These are phyloP conservation scores for Anarhynchus alexandrinus DNA, from an alignment of 2,113 vertebrate species.

Conservation along the genomic window DNA sequence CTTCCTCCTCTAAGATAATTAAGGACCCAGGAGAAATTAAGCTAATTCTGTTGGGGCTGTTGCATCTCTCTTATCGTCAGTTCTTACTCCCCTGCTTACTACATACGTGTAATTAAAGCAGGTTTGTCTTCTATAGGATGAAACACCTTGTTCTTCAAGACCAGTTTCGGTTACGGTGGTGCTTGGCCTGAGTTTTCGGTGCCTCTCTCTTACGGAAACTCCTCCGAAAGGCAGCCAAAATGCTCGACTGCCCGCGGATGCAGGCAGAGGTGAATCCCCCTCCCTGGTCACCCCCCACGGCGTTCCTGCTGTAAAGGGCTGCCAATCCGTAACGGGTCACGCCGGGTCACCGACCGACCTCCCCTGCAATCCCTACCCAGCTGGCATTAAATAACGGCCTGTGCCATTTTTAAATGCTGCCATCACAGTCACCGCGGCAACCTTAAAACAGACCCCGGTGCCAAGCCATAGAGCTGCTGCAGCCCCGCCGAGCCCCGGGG, in stretches of 20 bases:
- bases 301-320: background rate
- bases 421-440: background rate
- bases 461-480: background rate
- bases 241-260: fast-evolving
- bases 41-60: conserved; percentile 1
- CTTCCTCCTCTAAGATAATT: conserved; percentile 16
- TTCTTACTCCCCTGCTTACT: background rate
- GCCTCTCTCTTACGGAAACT: background rate
- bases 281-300: fast-evolving
- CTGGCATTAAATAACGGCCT: background rate
- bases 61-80: background rate
- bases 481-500: background rate
- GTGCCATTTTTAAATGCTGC: conserved; percentile 41
- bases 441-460: background rate
- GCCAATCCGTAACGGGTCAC: fast-evolving
- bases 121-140: background rate
- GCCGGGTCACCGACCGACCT: background rate
- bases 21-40: conserved; percentile 33
- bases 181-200: background rate
- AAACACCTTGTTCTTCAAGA: background rate
- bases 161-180: fast-evolving
- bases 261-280: background rate
- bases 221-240: background rate
- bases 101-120: background rate
- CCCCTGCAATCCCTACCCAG: background rate